Evolutionary conservation across 53 echinoderm and acorn worm genomes (phyloP), one percentile per base, ranked within the genome.

Genomic region (Crossaster papposus): DNA sequence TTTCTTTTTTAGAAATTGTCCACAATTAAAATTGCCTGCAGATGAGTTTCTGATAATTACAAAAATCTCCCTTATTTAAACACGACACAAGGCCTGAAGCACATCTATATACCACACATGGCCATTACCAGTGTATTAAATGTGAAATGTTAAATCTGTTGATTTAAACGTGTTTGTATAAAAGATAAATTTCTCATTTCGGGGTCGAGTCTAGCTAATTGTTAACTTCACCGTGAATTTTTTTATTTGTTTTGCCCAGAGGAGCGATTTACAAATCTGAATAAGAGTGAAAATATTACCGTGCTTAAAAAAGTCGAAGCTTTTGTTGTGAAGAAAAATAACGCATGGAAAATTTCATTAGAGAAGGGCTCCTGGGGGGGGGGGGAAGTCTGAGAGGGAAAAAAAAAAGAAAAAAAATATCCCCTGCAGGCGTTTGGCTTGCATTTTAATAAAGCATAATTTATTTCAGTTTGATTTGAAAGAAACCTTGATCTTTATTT

Each of bases 321-420:
- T 73, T 85, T 85, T 85, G 85, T 85, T 85, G 72, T 85, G 71
- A 72, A 72, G 73, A 31, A 85, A 85, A 85, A 85, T 73, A 85
- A 85, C 85, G 50, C 33, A 18, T 72, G 35, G 36, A 85, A 72
- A 85, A 73, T 85, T 85, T 85, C 85, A 85, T 85, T 85, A 85
- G 54, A 13, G 23, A 23, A 71, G 36, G 23, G 32, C 73, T 85
- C 4, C 31, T 58, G 51, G 15, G 22, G 51, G n/a, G 78, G 26
- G 14, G 5, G 78, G 51, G n/a, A 50, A 18, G 23, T 44, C 44
- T 44, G 9, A 44, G 9, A 9, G 44, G 44, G 1, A 44, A 44
- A 38, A 38, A 44, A 44, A 78, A 51, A 18, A 24, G 51, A 15
- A 72, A 54, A 73, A 30, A 51, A 30, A 7, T n/a, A 29, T 18